phyloP scores from a whole-genome alignment of 2,888 invertebrate genomes.

The Diachrysia chrysitis region DNA sequence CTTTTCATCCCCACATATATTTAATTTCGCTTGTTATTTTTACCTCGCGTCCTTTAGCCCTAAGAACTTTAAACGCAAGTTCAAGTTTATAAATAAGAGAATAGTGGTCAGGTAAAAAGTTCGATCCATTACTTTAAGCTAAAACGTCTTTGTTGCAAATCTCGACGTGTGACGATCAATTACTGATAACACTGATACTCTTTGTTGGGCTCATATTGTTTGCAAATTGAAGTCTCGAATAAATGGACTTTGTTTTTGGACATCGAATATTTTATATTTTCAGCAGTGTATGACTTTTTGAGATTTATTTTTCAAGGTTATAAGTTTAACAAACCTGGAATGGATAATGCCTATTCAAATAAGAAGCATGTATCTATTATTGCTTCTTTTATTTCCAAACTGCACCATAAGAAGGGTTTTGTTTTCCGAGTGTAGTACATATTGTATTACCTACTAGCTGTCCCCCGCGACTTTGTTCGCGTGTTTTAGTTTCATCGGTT shows the following conservation, averaged over 20 bases:
- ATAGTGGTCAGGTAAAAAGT: slow-evolving; percentile 28
- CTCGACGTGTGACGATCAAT: slow-evolving; percentile 47
- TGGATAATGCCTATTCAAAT: not conserved
- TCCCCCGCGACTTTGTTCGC: too few species aligned
- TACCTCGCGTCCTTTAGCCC: not conserved
- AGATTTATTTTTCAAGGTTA: slow-evolving; percentile 1
- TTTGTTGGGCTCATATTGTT: slow-evolving; percentile 25
- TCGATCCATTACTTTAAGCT: slow-evolving; percentile 42
- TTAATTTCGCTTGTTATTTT: too few species aligned
- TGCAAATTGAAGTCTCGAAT: not conserved
- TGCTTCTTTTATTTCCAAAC: too few species aligned
- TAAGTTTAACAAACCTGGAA: not conserved
- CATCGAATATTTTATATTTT: not conserved
- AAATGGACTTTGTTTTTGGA: slow-evolving; percentile 8
- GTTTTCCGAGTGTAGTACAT: too few species aligned
- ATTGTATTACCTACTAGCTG: too few species aligned
- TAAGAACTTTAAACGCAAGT: not conserved
- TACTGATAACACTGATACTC: slow-evolving; percentile 40
- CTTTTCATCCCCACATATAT: too few species aligned
- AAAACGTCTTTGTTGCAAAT: slow-evolving; percentile 32
- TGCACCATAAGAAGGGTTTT: too few species aligned
- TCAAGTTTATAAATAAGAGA: too few species aligned
- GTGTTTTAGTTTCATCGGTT: too few species aligned
- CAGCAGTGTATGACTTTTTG: not conserved
- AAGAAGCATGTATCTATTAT: too few species aligned